Conservation (phyloP, 2,888 invertebrate genomes). For the Teleiodes luculella region DNA sequence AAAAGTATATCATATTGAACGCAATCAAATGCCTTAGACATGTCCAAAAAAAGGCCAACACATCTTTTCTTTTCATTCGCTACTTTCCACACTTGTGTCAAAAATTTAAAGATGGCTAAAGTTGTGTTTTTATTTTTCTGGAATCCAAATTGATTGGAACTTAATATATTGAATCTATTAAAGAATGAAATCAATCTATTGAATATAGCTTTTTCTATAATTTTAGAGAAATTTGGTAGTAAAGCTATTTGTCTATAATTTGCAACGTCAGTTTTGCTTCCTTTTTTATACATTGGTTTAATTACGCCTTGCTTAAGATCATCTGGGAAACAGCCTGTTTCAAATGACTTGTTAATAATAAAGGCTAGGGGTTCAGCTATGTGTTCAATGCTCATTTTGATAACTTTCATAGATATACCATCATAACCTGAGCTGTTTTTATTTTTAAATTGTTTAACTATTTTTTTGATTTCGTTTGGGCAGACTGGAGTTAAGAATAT, state of each 20-base stretch:
- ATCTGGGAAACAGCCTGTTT: neutral
- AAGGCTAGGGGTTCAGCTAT: neutral
- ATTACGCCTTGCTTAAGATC: neutral
- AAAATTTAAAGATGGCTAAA: neutral
- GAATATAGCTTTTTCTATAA: neutral
- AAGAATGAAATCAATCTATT: neutral
- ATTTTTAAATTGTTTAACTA: no score
- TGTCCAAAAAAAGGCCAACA: no score
- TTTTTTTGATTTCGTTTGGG: no score
- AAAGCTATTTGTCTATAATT: conserved; percentile 1
- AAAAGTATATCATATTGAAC: neutral
- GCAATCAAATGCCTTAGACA: no score
- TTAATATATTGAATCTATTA: neutral
- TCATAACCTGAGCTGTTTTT: no score
- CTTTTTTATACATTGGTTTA: neutral
- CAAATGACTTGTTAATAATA: neutral
- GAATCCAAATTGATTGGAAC: neutral
- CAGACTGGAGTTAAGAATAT: no score
- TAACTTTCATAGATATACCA: no score
- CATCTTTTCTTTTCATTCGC: neutral
- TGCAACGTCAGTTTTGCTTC: neutral
- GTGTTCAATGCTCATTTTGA: neutral
- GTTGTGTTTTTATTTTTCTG: neutral
- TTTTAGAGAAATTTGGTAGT: neutral
- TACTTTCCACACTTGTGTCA: neutral